Evolutionary conservation across 2,888 invertebrate genomes (phyloP), one percentile per base, ranked within the genome.

Genomic region (Pachydiplax longipennis): DNA sequence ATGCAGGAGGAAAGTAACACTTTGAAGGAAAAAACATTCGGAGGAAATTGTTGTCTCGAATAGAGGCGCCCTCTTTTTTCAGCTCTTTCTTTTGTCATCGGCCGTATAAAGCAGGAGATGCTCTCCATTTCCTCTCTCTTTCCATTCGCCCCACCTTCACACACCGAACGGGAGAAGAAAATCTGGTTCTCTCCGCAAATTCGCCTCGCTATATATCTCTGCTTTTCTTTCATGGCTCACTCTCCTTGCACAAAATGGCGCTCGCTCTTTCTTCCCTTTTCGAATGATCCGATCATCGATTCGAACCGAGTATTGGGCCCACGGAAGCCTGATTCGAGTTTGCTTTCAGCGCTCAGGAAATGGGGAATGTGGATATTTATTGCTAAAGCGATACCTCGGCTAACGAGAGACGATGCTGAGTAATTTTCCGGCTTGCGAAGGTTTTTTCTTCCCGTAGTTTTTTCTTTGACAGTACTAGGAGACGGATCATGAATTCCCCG

Each of bases 11-110:
- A 25, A 73, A 73, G 25, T 73, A 73, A 73, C 31, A 73, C 73
- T 73, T 73, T 15, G 31, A 35, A n/a, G 40, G 81, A 83, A 83
- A 83, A 83, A 53, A 58, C 83, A 58, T 25, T 53, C 35, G 83
- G 15, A 83, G 83, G 83, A 83, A 58, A 83, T 87, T 61, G 87
- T 65, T 87, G 87, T 61, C 87, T 87, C 87, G 87, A 40, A 87
- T 37, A 61, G n/a, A 37, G 65, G 61, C 61, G 58, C 83, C 82
- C 82, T 87, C 61, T n/a, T 53, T 87, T 87, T 61, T 22, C 65
- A n/a, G 61, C 87, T 37, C n/a, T 58, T 53, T 82, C 83, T 87
- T 87, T 87, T 87, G 87, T 87, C 81, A 35, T 15, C 31, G 80
- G 80, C 81, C 58, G 31, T 58, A 31, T 35, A 87, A 37, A 35